Evolutionary conservation across 2,113 vertebrate genomes (phyloP).

Genomic region (Syngnathus typhle): DNA sequence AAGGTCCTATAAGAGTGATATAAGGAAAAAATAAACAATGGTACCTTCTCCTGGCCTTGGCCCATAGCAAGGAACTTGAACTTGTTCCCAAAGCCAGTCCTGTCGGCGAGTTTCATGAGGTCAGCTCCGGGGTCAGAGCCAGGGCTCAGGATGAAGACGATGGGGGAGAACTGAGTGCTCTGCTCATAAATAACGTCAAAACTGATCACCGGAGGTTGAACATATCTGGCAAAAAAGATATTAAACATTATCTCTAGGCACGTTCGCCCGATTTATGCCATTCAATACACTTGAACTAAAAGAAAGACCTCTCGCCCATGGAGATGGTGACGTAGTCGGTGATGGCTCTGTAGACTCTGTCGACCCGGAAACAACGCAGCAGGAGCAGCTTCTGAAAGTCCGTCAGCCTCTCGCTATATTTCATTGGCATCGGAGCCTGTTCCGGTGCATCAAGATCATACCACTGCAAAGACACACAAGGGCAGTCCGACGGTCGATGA

Average conservation of each 20-base stretch:
- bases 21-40: neutral
- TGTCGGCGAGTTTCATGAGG: slow-evolving; percentile 86
- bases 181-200: slow-evolving; percentile 85
- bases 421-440: slow-evolving; percentile 75
- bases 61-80: slow-evolving; percentile 95
- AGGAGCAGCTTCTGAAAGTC: slow-evolving; percentile 87
- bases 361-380: slow-evolving; percentile 89
- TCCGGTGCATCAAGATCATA: slow-evolving; percentile 83
- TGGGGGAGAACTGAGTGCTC: slow-evolving; percentile 83
- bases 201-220: slow-evolving; percentile 92
- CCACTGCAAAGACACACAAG: slow-evolving; percentile 73
- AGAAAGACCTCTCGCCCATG: slow-evolving; percentile 82
- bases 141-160: slow-evolving; percentile 92
- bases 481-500: neutral
- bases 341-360: slow-evolving; percentile 87
- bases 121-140: slow-evolving; percentile 89
- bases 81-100: slow-evolving; percentile 77
- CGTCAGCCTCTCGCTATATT: slow-evolving; percentile 70
- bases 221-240: slow-evolving; percentile 73
- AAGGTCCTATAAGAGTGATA: neutral
- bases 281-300: slow-evolving; percentile 5
- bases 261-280: neutral
- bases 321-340: slow-evolving; percentile 80
- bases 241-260: neutral
- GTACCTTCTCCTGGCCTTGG: slow-evolving; percentile 93